These are phyloP conservation scores for Brachystomella parvula DNA, from an alignment of 1,140 invertebrate species.

Conservation along the genomic window DNA sequence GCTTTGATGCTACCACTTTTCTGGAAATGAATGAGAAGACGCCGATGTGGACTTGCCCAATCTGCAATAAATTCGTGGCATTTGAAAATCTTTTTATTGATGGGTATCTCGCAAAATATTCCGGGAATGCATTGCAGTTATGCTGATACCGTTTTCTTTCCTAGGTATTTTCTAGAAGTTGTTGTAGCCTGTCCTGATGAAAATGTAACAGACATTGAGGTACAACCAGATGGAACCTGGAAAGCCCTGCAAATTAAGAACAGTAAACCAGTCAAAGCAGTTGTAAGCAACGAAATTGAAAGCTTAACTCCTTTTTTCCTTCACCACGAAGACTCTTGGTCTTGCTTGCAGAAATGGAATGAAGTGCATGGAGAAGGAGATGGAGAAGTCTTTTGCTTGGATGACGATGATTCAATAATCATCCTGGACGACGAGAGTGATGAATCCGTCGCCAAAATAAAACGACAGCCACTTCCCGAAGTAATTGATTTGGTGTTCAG, in stretches of 20 bases:
- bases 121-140: no score
- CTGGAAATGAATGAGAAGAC: conserved; percentile 98
- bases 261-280: conserved; percentile 19
- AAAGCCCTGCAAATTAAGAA: conserved; percentile 13
- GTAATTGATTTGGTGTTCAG: conserved; percentile 19
- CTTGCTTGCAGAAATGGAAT: neutral
- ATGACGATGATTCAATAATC: conserved; percentile 22
- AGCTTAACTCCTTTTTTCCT: no score
- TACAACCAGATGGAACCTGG: conserved; percentile 32
- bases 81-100: conserved; percentile 89
- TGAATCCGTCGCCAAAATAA: neutral
- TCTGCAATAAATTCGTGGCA: conserved; percentile 83
- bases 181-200: conserved; percentile 14
- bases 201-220: conserved; percentile 27
- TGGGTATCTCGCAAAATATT: conserved; percentile 52
- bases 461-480: neutral
- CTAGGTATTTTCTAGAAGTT: conserved; percentile 31
- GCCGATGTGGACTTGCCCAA: conserved; percentile 95
- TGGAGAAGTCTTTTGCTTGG: conserved; percentile 26
- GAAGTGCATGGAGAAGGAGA: no score
- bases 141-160: neutral
- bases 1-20: conserved; percentile 91
- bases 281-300: conserved; percentile 12
- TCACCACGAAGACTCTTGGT: neutral
- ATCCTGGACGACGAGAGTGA: conserved; percentile 18